phyloP scores from a whole-genome alignment of 1,140 invertebrate genomes.

The Drosophila prosaltans region DNA sequence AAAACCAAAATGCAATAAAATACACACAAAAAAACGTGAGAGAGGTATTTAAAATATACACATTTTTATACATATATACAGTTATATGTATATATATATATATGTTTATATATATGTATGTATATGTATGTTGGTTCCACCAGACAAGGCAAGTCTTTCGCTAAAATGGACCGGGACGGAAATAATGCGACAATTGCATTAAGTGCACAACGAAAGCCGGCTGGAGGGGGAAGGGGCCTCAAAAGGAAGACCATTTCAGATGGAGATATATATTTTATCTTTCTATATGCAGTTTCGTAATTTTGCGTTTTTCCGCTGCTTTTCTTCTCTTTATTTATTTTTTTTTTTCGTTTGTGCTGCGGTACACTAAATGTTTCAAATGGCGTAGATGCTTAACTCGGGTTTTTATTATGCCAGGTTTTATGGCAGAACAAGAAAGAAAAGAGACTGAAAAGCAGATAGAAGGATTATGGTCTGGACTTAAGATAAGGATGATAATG shows the following conservation, averaged over 20 bases:
- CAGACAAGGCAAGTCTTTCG: slow-evolving; percentile 32
- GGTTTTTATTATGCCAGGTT: slow-evolving; percentile 41
- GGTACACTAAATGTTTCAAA: slow-evolving; percentile 61
- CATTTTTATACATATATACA: slow-evolving; percentile 16
- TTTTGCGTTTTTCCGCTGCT: slow-evolving; percentile 6
- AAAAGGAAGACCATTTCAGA: neutral
- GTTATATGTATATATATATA: neutral
- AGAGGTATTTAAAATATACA: slow-evolving; percentile 47
- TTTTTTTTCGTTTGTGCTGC: slow-evolving; percentile 22
- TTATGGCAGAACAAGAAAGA: slow-evolving; percentile 22
- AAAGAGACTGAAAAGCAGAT: neutral
- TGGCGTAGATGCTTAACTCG: slow-evolving; percentile 56
- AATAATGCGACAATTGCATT: slow-evolving; percentile 65
- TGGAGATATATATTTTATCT: slow-evolving; percentile 51
- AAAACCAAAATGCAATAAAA: slow-evolving; percentile 59
- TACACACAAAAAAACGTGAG: slow-evolving; percentile 32
- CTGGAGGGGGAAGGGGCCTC: slow-evolving; percentile 14
- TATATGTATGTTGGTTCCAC: slow-evolving; percentile 41
- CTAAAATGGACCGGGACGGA: slow-evolving; percentile 30
- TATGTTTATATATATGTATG: neutral
- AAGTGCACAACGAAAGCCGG: slow-evolving; percentile 41
- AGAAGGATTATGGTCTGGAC: slow-evolving; percentile 6
- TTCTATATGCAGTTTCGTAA: slow-evolving; percentile 43
- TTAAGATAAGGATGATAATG: neutral
- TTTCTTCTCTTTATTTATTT: neutral